phyloP scores from a whole-genome alignment of 2,888 invertebrate genomes.

The Achlya flavicornis region DNA sequence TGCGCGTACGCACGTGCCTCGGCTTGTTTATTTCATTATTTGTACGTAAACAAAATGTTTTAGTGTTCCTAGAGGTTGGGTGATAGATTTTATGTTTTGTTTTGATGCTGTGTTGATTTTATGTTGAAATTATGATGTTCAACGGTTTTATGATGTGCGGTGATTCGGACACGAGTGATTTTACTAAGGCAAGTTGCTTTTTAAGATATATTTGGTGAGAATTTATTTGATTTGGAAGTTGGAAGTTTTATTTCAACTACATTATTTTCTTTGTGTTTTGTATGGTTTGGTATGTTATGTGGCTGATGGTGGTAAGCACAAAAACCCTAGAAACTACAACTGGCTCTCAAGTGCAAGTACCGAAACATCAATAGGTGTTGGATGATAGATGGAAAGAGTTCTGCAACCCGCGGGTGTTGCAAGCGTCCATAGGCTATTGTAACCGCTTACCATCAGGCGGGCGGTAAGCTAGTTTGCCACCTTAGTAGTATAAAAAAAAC shows the following conservation, averaged over 20 bases:
- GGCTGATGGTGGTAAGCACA: no score
- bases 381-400: no score
- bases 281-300: neutral
- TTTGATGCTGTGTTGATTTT: constrained; percentile 18
- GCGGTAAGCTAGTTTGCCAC: no score
- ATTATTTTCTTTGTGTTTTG: neutral
- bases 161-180: constrained; percentile 74
- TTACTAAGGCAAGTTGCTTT: constrained; percentile 62
- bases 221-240: constrained; percentile 10
- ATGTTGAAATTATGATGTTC: constrained; percentile 66
- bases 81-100: constrained; percentile 11
- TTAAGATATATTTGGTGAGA: neutral
- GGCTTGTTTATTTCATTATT: neutral
- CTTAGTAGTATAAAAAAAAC: no score
- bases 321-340: no score
- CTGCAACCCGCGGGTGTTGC: no score
- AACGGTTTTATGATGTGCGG: constrained; percentile 72
- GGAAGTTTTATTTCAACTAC: neutral
- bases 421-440: no score
- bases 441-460: no score
- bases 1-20: neutral
- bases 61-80: neutral
- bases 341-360: no score
- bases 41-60: neutral
- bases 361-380: no score